Evolutionary conservation across 2,888 invertebrate species (phyloP), one percentile per base, ranked within the genome.

Genomic region (Sepiola atlantica): DNA sequence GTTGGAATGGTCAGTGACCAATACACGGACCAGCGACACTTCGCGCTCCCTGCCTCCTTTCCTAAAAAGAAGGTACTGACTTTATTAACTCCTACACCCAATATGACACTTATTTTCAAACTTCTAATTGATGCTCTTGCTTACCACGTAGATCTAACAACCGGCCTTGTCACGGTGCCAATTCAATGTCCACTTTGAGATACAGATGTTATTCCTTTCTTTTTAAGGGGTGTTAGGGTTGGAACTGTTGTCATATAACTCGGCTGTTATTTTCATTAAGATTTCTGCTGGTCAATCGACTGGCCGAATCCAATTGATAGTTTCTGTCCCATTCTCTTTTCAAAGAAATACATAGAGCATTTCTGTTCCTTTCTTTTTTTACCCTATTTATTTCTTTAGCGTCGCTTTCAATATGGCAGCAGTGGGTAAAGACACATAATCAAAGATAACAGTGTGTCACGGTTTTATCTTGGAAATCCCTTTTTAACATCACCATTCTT

Each of bases 191-290:
- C 77, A 77, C 77, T 16, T 77, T 77, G n/a, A n/a, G 77, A n/a
- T 77, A 77, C 45, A 77, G 77, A n/a, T n/a, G n/a, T 77, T 77
- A 77, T 77, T 45, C 45, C 45, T 45, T 45, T 45, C 77, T 6
- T 77, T 77, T 77, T 77, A 77, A 12, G 77, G n/a, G n/a, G 8
- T 45, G 45, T 45, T 45, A n/a, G 77, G n/a, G n/a, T n/a, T 77
- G 18, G 92, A 35, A 35, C 92, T 92, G 28, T 92, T 92, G 92
- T 92, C 35, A 35, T 92, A 35, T 92, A 35, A 35, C 92, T 92
- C 21, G 77, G n/a, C 77, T 77, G 77, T 77, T 92, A 54, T 35
- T 92, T 92, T 92, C 92, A 92, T 54, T 92, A 92, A 92, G 54
- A 35, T 54, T 92, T 92, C 45, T 92, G 92, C 92, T 35, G 35